Base-by-base conservation (phyloP, 2,113 vertebrate genomes). In the Oreochromis aureus region DNA sequence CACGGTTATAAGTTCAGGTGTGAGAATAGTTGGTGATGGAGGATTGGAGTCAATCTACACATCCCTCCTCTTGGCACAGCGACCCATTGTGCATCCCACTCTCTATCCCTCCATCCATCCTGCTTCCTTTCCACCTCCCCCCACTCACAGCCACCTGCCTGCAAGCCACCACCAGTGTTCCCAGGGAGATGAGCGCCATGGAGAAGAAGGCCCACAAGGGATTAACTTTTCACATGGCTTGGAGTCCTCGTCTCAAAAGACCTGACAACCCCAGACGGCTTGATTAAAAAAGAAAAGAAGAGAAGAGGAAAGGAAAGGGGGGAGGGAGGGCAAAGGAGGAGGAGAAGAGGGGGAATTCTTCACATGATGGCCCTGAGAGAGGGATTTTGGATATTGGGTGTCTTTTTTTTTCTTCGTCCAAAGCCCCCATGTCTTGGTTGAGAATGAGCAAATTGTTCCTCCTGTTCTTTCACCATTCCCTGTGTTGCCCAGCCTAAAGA, bases 171-270 rank as follows among this genome's bases (percentile, higher is more conserved):
- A 90, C 93, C 91, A 94, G 95, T 95, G 96, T 97, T 97, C 96
- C 97, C 97, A 97, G 96, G 96, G 97, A 96, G 96, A 97, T 97
- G 96, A 96, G 95, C 96, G 94, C 93, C 88, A 89, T 92, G 82
- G 95, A 95, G 95, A 95, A 96, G 94, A 96, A 95, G 95, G 95
- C 95, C 95, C 95, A 89, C 95, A 92, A 96, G 95, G 97, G 96
- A 97, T 97, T 97, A 97, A 97, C 96, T 97, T 97, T 97, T 97
- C 97, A 97, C 97, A 97, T 97, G 97, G 97, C 96, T 97, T 96
- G 96, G 96, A 97, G 96, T 96, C 96, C 92, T 93, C 88, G 89
- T 95, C 95, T 97, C 96, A 97, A 97, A 97, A 96, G 96, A 96
- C 96, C 96, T 97, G 96, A 97, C 97, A 97, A 96, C 96, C 95